These are phyloP conservation scores for Amblyteles armatorius DNA, from an alignment of 2,888 invertebrate genomes.

Conservation along the genomic window DNA sequence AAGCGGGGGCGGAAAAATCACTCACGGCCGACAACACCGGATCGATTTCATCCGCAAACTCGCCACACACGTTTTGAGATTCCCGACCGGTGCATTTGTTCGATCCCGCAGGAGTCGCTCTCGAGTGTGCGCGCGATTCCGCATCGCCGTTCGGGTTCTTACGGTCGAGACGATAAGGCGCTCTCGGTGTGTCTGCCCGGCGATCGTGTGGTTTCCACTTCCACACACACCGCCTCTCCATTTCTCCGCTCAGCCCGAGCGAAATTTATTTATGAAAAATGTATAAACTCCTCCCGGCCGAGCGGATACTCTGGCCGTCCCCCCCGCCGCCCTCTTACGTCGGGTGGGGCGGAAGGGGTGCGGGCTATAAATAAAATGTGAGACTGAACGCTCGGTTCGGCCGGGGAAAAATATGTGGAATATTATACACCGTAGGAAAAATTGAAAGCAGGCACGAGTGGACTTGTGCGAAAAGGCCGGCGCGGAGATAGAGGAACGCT, in stretches of 20 bases:
- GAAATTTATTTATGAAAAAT: slow-evolving; percentile 79
- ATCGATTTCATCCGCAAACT: neutral
- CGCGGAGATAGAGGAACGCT: slow-evolving; percentile 69
- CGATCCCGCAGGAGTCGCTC: slow-evolving; percentile 27
- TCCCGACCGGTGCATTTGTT: slow-evolving; percentile 28
- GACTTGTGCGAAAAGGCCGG: slow-evolving; percentile 37
- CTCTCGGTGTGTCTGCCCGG: slow-evolving; percentile 28
- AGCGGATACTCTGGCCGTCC: neutral
- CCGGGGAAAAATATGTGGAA: slow-evolving; percentile 56
- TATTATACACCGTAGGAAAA: slow-evolving; percentile 27
- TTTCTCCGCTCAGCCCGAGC: slow-evolving; percentile 6
- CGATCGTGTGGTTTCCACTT: slow-evolving; percentile 53
- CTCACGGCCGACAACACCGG: neutral
- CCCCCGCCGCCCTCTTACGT: neutral
- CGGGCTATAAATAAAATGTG: slow-evolving; percentile 53
- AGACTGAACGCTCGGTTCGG: slow-evolving; percentile 40
- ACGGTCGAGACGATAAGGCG: slow-evolving; percentile 56
- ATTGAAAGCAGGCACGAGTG: slow-evolving; percentile 28
- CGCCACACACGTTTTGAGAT: slow-evolving; percentile 39
- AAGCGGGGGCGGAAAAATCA: slow-evolving; percentile 1
- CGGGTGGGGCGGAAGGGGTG: neutral
- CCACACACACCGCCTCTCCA: slow-evolving; percentile 4
- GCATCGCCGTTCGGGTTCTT: neutral
- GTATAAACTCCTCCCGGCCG: slow-evolving; percentile 68
- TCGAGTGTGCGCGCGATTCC: slow-evolving; percentile 40